Conservation (phyloP, 2,888 invertebrate genomes). For the Cylindroiulus punctatus region DNA sequence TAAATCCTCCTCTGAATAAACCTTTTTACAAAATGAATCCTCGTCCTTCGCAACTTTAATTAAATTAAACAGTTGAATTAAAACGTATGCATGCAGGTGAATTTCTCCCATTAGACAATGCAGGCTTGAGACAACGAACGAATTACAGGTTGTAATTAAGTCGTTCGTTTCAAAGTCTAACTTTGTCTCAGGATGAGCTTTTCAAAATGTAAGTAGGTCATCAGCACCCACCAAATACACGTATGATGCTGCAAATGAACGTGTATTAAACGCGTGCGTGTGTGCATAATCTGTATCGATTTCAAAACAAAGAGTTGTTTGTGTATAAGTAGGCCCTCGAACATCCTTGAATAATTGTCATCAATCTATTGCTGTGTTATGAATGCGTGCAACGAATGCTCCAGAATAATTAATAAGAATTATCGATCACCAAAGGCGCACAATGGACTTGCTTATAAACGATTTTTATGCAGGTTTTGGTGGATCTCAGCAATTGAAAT, state of each 20-base stretch:
- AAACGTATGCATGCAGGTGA: not conserved
- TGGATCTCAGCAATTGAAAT: no score
- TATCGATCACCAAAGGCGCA: not conserved
- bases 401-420: not conserved
- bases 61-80: not conserved
- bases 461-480: no score
- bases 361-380: not conserved
- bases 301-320: slow-evolving; percentile 7
- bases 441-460: no score
- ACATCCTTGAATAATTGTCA: not conserved
- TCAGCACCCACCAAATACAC: not conserved
- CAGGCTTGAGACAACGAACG: no score
- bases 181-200: not conserved
- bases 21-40: not conserved
- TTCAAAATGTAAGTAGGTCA: not conserved
- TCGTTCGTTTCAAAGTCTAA: not conserved
- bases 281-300: slow-evolving; percentile 38
- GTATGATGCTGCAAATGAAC: not conserved
- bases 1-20: not conserved
- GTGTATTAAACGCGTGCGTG: not conserved
- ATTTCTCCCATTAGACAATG: not conserved
- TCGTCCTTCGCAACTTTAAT: not conserved
- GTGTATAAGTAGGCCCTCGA: not conserved
- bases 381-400: not conserved
- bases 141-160: not conserved